phyloP scores from a whole-genome alignment of 2,888 invertebrate genomes.

The Gymnosoma rotundatum region DNA sequence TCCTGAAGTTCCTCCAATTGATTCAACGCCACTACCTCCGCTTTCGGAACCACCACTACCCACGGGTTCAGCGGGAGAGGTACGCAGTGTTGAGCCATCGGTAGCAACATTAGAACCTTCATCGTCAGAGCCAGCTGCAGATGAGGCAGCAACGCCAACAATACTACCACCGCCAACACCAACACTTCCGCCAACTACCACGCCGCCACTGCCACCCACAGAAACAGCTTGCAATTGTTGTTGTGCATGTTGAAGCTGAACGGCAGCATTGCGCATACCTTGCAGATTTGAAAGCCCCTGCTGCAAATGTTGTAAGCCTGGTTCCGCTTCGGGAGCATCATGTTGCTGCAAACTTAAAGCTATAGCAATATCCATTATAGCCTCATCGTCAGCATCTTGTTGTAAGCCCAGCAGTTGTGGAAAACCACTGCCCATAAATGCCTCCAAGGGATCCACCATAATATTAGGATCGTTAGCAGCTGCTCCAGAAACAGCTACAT shows the following conservation, averaged over 20 bases:
- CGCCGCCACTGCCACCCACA: constrained; percentile 45
- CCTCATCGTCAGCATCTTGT: constrained; percentile 97
- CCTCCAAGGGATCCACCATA: constrained; percentile 82
- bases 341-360: constrained; percentile 95
- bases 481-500: constrained; percentile 67
- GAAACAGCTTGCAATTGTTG: constrained; percentile 74
- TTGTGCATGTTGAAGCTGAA: constrained; percentile 83
- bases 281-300: constrained; percentile 81
- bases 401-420: constrained; percentile 93
- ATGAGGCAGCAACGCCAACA: constrained; percentile 79
- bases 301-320: constrained; percentile 84
- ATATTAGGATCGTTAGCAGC: constrained; percentile 72
- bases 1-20: constrained; percentile 96
- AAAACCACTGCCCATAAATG: constrained; percentile 85
- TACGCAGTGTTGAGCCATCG: constrained; percentile 95
- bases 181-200: constrained; percentile 10
- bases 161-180: constrained; percentile 16
- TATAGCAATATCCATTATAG: constrained; percentile 98
- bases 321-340: constrained; percentile 84
- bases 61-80: constrained; percentile 90
- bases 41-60: constrained; percentile 92
- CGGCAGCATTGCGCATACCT: constrained; percentile 77
- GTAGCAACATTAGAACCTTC: constrained; percentile 97
- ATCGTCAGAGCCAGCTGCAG: constrained; percentile 93
- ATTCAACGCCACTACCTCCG: constrained; percentile 95